phyloP scores from a whole-genome alignment of 2,113 vertebrate species.

The Anser brachyrhynchus region DNA sequence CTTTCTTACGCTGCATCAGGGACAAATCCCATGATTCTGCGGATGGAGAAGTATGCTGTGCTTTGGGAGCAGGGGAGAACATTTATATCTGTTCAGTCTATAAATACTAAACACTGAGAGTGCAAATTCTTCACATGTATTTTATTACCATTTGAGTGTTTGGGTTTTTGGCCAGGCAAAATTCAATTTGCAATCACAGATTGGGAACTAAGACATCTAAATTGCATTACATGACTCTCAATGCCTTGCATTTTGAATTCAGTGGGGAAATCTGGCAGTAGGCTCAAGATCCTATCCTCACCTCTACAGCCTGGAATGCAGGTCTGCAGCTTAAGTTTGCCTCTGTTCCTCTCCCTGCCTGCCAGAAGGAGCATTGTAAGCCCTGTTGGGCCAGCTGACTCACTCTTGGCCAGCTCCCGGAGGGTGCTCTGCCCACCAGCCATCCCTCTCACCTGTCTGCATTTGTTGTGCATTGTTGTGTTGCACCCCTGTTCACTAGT shows the following conservation, averaged over 20 bases:
- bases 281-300: neutral
- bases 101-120: neutral
- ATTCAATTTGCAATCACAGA: neutral
- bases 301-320: neutral
- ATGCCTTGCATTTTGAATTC: neutral
- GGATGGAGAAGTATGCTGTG: neutral
- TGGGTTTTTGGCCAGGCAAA: neutral
- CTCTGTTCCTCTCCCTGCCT: neutral
- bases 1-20: neutral
- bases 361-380: neutral
- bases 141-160: neutral
- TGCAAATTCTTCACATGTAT: neutral
- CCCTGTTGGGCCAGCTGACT: rapidly evolving
- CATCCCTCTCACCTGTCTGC: neutral
- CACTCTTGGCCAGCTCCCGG: no score
- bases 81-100: neutral
- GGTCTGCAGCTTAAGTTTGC: neutral
- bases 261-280: neutral
- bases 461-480: rapidly evolving
- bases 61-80: neutral
- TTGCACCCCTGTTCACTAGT: no score
- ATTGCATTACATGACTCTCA: neutral
- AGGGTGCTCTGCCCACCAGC: neutral
- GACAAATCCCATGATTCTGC: neutral
- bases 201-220: neutral